These are phyloP conservation scores for Hemaris fuciformis DNA, from an alignment of 2,888 invertebrate species.

Conservation along the genomic window DNA sequence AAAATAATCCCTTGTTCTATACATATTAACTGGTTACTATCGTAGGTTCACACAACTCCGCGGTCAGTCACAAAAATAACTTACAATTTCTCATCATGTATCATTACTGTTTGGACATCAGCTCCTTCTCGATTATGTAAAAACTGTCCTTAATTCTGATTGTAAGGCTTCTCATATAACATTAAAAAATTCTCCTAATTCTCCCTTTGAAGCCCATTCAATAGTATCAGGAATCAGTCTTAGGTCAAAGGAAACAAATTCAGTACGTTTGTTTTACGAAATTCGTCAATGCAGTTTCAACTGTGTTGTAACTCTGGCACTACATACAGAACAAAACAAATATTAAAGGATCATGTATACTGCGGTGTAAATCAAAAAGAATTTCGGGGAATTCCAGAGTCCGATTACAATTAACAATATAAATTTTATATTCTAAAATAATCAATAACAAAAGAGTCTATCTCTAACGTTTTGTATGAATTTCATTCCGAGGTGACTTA, in stretches of 20 bases:
- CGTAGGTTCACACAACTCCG: constrained; percentile 38
- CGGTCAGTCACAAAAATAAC: constrained; percentile 42
- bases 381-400: constrained; percentile 56
- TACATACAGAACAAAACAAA: neutral
- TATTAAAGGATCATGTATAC: neutral
- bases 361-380: constrained; percentile 22
- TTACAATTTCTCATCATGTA: constrained; percentile 17
- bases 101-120: neutral
- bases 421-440: neutral
- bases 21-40: constrained; percentile 45
- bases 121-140: constrained; percentile 35
- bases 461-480: neutral
- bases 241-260: constrained; percentile 69
- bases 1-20: constrained; percentile 72
- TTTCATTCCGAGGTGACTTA: constrained; percentile 2
- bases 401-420: neutral
- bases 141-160: constrained; percentile 42
- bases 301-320: constrained; percentile 21
- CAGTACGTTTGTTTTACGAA: constrained; percentile 44
- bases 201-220: constrained; percentile 48
- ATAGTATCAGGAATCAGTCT: constrained; percentile 71
- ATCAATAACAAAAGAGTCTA: neutral
- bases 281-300: constrained; percentile 36
- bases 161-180: constrained; percentile 36
- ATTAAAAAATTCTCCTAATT: constrained; percentile 33